phyloP scores from a whole-genome alignment of 2,888 invertebrate species.

The Trichacis sp. region DNA sequence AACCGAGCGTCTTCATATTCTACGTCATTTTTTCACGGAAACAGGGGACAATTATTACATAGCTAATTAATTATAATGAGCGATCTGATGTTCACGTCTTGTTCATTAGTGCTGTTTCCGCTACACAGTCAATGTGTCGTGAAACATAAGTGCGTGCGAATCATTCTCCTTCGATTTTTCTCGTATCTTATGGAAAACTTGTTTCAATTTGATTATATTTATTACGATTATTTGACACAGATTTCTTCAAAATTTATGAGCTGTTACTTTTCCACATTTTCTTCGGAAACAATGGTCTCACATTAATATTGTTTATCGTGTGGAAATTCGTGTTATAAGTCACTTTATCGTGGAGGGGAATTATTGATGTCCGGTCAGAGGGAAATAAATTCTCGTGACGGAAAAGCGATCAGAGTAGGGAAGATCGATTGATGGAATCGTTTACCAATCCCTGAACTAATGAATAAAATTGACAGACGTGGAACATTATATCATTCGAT shows the following conservation, averaged over 20 bases:
- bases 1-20: conserved; percentile 31
- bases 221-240: not conserved
- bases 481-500: conserved; percentile 42
- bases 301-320: conserved; percentile 8
- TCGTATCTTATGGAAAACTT: not conserved
- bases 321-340: conserved; percentile 7
- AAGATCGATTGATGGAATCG: conserved; percentile 45
- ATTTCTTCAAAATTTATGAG: not conserved
- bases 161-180: conserved; percentile 1
- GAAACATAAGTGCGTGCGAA: conserved; percentile 21
- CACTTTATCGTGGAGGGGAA: conserved; percentile 8
- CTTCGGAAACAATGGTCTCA: not conserved
- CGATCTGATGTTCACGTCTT: conserved; percentile 29
- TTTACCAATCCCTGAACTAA: conserved; percentile 23
- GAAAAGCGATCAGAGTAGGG: conserved; percentile 33
- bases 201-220: not conserved
- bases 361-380: conserved; percentile 15
- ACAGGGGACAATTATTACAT: conserved; percentile 51
- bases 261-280: not conserved
- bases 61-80: conserved; percentile 60
- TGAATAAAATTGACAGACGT: conserved; percentile 32
- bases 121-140: conserved; percentile 45
- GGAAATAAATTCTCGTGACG: conserved; percentile 36
- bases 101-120: conserved; percentile 41
- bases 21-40: conserved; percentile 49